Base-by-base conservation (phyloP, 2,888 invertebrate species). In the Graphium colonna region DNA sequence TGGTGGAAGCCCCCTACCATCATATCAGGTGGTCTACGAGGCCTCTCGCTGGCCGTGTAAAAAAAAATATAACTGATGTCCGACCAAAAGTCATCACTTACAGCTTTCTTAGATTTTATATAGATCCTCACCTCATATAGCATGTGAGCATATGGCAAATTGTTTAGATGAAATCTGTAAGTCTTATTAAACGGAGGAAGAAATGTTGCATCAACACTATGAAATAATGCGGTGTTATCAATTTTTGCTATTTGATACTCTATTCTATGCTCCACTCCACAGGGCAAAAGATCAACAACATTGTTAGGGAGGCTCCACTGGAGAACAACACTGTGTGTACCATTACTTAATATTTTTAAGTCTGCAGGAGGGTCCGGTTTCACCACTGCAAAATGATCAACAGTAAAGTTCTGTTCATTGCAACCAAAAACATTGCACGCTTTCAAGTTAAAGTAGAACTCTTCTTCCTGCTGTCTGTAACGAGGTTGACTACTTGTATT, bases 1-100 rank as follows among this genome's bases (percentile, higher is more conserved):
- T 93, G 90, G 73, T 94, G 92, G 73, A 96, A 96, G 67, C 94
- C 94, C 38, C 96, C 96, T 12, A 92, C 85, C 59, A 92, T 92
- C 2, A 93, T 92, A 47, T 90, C 90, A 0, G 96, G 96, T 28
- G 96, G 92, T 28, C 90, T 82, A 13, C 87, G 91, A 1, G 96
- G 96, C 54, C 57, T 77, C 59, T 88, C 87, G 68, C 91, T 90
- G 13, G 71, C 81, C 2, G 96, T 96, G 60, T 91, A 88, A 61
- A 94, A 91, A 1, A 91, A 82, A 44, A 89, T 75, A 33, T 88
- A 90, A 40, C 91, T 91, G 58, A 92, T 93, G 47, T 92, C 81
- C 38, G 96, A 96, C 95, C 95, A 96, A 77, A 92, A 88, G 55
- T 92, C 92, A 21, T 91, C 91, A 15, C 81, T 71, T 1, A 86